These are phyloP conservation scores for Anastrepha obliqua DNA, from an alignment of 1,140 invertebrate species.

Conservation along the genomic window DNA sequence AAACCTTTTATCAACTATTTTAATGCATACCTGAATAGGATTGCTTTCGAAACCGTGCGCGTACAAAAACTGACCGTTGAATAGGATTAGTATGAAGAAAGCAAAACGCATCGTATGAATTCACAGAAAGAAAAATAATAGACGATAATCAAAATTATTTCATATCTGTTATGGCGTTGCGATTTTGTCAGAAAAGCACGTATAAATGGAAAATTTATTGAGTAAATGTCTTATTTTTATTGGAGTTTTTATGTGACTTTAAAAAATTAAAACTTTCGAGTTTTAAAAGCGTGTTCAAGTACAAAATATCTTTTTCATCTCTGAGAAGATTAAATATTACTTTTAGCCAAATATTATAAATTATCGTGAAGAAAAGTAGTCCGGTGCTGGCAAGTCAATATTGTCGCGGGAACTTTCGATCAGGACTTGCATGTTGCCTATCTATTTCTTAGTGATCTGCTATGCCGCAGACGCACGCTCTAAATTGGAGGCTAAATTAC, in stretches of 20 bases:
- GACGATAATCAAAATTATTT: background rate
- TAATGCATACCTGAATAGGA: background rate
- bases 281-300: conserved; percentile 6
- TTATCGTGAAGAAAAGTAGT: no score
- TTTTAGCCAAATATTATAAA: no score
- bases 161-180: background rate
- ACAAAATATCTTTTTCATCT: background rate
- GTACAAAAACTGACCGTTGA: background rate
- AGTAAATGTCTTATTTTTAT: background rate
- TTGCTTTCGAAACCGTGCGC: conserved; percentile 13
- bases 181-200: background rate
- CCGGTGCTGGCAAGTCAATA: no score
- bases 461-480: no score
- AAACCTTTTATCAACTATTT: background rate
- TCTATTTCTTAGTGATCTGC: no score
- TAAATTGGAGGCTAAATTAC: no score
- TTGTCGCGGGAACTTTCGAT: no score
- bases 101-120: background rate
- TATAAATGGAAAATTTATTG: background rate
- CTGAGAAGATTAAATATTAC: no score
- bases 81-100: background rate
- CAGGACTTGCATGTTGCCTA: no score
- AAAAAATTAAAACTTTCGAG: background rate
- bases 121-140: background rate
- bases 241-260: background rate